phyloP scores from a whole-genome alignment of 2,113 vertebrate genomes.

The Sinosuthora webbiana region DNA sequence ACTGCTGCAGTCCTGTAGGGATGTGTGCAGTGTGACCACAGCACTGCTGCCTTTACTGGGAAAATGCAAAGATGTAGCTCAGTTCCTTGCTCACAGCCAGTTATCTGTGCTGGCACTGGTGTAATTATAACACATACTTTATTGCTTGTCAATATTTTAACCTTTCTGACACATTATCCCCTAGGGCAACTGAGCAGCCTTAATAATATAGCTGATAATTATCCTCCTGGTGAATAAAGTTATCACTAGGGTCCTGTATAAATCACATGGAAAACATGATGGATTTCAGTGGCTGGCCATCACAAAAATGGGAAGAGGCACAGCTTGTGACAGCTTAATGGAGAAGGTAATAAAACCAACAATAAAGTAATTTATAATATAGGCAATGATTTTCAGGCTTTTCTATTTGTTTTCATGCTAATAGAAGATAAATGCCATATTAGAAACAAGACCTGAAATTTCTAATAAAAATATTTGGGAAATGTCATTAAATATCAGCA shows the following conservation, averaged over 20 bases:
- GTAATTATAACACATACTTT: slow-evolving; percentile 30
- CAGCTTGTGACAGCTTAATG: slow-evolving; percentile 45
- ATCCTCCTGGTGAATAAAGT: slow-evolving; percentile 56
- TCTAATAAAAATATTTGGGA: slow-evolving; percentile 64
- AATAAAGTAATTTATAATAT: slow-evolving; percentile 49
- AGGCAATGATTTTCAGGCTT: slow-evolving; percentile 12
- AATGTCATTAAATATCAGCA: slow-evolving; percentile 55
- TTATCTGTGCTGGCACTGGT: not conserved
- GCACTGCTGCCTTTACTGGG: not conserved
- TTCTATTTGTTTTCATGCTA: slow-evolving; percentile 57
- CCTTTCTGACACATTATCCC: slow-evolving; percentile 51
- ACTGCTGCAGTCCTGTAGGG: not conserved
- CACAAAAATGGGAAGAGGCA: not conserved
- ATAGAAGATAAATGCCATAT: slow-evolving; percentile 65
- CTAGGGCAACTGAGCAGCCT: slow-evolving; percentile 44
- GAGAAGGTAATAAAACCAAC: slow-evolving; percentile 53
- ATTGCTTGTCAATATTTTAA: slow-evolving; percentile 64
- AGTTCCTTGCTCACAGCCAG: not conserved
- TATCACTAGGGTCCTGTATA: slow-evolving; percentile 36
- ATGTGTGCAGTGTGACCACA: not conserved
- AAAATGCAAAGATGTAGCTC: not conserved
- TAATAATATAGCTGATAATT: slow-evolving; percentile 63
- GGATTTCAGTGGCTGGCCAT: slow-evolving; percentile 24
- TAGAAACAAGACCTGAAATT: slow-evolving; percentile 53
- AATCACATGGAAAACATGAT: slow-evolving; percentile 52